Conservation (phyloP, 2,797 vertebrate species). For the Darevskia mixta region DNA sequence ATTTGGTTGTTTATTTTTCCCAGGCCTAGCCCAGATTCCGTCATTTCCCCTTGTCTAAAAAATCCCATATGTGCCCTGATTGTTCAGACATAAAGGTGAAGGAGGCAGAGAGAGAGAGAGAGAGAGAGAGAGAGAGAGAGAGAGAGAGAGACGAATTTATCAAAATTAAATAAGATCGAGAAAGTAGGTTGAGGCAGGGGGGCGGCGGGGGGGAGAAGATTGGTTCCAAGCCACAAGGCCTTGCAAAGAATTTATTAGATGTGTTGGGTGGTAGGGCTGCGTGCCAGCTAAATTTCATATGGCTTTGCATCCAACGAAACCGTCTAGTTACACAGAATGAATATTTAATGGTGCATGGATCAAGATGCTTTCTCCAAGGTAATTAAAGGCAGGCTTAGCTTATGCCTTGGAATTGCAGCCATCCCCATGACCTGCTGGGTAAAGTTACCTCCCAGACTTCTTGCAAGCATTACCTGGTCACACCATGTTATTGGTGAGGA, state of each 20-base stretch:
- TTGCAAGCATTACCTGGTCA: slow-evolving; percentile 84
- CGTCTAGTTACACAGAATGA: slow-evolving; percentile 89
- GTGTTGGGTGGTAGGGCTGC: slow-evolving; percentile 80
- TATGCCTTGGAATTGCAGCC: slow-evolving; percentile 78
- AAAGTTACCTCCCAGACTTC: slow-evolving; percentile 77
- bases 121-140: neutral
- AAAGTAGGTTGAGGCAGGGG: neutral
- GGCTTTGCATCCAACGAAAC: slow-evolving; percentile 89
- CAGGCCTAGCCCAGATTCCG: slow-evolving; percentile 74
- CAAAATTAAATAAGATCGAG: neutral
- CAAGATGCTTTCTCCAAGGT: slow-evolving; percentile 89
- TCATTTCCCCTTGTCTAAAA: slow-evolving; percentile 70
- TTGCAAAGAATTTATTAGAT: slow-evolving; percentile 84
- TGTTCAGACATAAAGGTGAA: slow-evolving; percentile 37
- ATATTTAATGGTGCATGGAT: slow-evolving; percentile 91
- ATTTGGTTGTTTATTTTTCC: slow-evolving; percentile 78
- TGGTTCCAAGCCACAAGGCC: slow-evolving; percentile 74
- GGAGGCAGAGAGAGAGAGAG: neutral
- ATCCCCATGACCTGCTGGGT: slow-evolving; percentile 84
- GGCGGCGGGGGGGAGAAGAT: neutral
- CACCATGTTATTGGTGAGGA: slow-evolving; percentile 70
- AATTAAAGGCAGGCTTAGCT: slow-evolving; percentile 92
- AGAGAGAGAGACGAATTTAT: neutral
- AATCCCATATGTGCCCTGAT: slow-evolving; percentile 67
- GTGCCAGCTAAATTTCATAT: slow-evolving; percentile 85